phyloP scores from a whole-genome alignment of 2,797 vertebrate genomes.

The Babyrousa celebensis region DNA sequence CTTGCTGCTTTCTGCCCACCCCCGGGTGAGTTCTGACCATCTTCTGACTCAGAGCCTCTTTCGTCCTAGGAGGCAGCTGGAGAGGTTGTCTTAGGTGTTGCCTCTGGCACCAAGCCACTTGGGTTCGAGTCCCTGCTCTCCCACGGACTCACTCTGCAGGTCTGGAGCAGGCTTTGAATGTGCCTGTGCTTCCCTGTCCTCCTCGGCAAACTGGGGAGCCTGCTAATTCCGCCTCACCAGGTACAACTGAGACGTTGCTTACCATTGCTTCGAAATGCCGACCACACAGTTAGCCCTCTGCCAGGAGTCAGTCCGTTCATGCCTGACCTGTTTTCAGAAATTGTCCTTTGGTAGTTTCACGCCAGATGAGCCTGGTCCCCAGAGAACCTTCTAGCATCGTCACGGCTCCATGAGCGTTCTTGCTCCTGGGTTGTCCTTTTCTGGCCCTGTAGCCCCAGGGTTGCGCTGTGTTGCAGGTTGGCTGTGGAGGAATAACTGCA shows the following conservation, averaged over 20 bases:
- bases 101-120: not conserved
- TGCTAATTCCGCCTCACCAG: not conserved
- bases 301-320: not conserved
- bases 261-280: not conserved
- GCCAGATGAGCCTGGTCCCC: conserved; percentile 33
- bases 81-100: not conserved
- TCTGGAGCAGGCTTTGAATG: not conserved
- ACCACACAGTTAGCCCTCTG: not conserved
- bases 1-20: not conserved
- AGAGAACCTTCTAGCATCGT: conserved; percentile 34
- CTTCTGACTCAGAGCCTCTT: not conserved
- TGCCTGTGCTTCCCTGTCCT: not conserved
- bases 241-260: not conserved
- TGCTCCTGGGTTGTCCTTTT: not conserved
- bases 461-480: not conserved
- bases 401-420: not conserved
- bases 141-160: not conserved
- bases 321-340: not conserved
- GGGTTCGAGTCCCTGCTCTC: not conserved
- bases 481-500: not conserved
- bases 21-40: not conserved
- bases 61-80: not conserved
- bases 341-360: conserved; percentile 8
- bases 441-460: not conserved
- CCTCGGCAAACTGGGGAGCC: not conserved